Percentiles rank a stretch among this genome's conserved stretches.
phyloP scores from a whole-genome alignment of 2,113 vertebrate genomes.

The Phyllostomus hastatus region DNA sequence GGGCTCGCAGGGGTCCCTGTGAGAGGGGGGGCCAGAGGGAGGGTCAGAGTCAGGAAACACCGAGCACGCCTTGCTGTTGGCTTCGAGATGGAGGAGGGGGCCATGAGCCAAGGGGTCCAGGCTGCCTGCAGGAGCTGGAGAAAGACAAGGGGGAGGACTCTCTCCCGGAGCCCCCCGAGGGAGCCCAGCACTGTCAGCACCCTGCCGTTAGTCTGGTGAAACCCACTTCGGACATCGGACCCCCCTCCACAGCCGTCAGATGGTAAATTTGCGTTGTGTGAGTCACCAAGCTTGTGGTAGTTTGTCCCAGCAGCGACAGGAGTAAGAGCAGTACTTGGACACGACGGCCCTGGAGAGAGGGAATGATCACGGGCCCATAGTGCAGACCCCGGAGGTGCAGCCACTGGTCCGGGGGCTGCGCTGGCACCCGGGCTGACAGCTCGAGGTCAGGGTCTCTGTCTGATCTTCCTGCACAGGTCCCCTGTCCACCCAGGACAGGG shows the following conservation, averaged over 20 bases:
- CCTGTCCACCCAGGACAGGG: not conserved
- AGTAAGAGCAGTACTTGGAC: too few relatives aligned
- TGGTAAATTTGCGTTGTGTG: rapidly evolving
- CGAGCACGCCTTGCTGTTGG: too few relatives aligned
- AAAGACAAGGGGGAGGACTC: not conserved
- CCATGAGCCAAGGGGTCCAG: not conserved
- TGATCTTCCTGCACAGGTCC: rapidly evolving
- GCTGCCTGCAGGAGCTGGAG: not conserved
- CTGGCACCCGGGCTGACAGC: not conserved
- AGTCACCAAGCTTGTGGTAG: not conserved
- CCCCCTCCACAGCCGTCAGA: not conserved
- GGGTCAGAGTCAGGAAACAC: not conserved
- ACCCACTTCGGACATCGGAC: not conserved
- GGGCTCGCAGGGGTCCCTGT: too few relatives aligned
- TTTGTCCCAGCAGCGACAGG: not conserved
- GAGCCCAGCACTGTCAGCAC: not conserved
- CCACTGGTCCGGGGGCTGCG: not conserved
- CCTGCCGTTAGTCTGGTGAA: not conserved
- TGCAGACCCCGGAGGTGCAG: not conserved
- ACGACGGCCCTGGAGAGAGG: not conserved
- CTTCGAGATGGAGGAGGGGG: not conserved
- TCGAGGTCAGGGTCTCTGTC: not conserved
- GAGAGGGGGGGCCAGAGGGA: not conserved
- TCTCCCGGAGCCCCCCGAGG: not conserved
- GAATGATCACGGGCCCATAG: rapidly evolving